A percentile compares a stretch with the other conserved stretches of the same genome.
Evolutionary conservation across 2,888 invertebrate genomes (phyloP).

Genomic region (Lagria hirta): DNA sequence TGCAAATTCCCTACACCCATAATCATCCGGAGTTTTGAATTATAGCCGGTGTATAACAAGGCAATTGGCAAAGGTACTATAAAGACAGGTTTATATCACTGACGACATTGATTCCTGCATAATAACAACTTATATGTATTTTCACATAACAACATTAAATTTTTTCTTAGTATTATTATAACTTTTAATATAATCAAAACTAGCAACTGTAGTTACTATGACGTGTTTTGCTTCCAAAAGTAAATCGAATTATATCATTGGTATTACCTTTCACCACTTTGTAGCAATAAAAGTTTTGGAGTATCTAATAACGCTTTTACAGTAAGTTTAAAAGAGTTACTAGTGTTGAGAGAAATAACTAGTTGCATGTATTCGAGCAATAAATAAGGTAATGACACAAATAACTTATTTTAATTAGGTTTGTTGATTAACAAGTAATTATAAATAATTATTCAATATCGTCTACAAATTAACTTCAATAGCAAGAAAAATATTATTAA

Average conservation of each 20-base stretch:
- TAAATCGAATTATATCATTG: too few species aligned
- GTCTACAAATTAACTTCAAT: slow-evolving; percentile 39
- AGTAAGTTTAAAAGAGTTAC: too few species aligned
- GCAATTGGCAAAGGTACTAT: slow-evolving; percentile 27
- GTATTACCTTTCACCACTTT: too few species aligned
- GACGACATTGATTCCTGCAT: slow-evolving; percentile 21
- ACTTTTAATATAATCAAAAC: too few species aligned
- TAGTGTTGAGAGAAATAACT: slow-evolving; percentile 22
- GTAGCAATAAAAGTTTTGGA: too few species aligned
- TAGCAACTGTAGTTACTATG: too few species aligned
- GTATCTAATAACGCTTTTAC: too few species aligned
- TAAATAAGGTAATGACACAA: slow-evolving; percentile 23
- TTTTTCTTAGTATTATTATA: too few species aligned
- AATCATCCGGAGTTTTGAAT: slow-evolving; percentile 27
- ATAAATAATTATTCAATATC: slow-evolving; percentile 43
- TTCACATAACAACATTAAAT: too few species aligned
- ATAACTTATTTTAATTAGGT: slow-evolving; percentile 40
- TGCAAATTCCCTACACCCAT: slow-evolving; percentile 22
- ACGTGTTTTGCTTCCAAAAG: too few species aligned
- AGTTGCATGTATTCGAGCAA: slow-evolving; percentile 23
- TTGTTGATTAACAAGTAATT: slow-evolving; percentile 40
- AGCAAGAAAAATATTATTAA: slow-evolving; percentile 29
- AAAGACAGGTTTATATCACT: slow-evolving; percentile 25
- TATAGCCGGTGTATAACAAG: slow-evolving; percentile 26
- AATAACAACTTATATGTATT: slow-evolving; percentile 18